Conservation (phyloP, 2,888 invertebrate genomes). For the Rhogogaster chlorosoma region DNA sequence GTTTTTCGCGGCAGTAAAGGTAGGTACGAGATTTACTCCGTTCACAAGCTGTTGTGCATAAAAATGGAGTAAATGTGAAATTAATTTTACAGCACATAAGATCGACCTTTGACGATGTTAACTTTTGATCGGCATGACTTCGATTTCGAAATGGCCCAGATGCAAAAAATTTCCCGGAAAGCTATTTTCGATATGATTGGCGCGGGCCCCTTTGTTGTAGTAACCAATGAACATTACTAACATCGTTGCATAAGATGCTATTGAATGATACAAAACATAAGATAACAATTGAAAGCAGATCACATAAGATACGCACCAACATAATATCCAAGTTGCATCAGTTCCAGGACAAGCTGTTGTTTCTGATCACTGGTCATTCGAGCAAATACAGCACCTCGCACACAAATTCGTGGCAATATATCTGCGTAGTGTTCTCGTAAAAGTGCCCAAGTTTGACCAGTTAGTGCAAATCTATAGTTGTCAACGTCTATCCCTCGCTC, state of each 20-base stretch:
- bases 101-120: no score
- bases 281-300: not conserved
- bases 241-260: not conserved
- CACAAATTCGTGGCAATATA: conserved; percentile 83
- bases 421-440: conserved; percentile 86
- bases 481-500: conserved; percentile 64
- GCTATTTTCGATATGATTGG: no score
- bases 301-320: conserved; percentile 81
- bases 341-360: conserved; percentile 85
- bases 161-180: no score
- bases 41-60: no score
- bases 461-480: conserved; percentile 81
- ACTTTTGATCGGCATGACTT: no score
- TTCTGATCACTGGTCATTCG: conserved; percentile 92
- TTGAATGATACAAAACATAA: not conserved
- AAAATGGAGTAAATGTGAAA: no score
- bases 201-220: not conserved
- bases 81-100: no score
- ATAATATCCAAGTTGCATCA: conserved; percentile 85
- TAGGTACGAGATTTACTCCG: no score
- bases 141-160: no score
- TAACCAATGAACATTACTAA: not conserved
- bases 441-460: conserved; percentile 88
- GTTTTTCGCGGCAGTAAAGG: no score
- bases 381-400: conserved; percentile 88